Base-by-base conservation (phyloP, 2,113 vertebrate genomes). In the Psophia crepitans region DNA sequence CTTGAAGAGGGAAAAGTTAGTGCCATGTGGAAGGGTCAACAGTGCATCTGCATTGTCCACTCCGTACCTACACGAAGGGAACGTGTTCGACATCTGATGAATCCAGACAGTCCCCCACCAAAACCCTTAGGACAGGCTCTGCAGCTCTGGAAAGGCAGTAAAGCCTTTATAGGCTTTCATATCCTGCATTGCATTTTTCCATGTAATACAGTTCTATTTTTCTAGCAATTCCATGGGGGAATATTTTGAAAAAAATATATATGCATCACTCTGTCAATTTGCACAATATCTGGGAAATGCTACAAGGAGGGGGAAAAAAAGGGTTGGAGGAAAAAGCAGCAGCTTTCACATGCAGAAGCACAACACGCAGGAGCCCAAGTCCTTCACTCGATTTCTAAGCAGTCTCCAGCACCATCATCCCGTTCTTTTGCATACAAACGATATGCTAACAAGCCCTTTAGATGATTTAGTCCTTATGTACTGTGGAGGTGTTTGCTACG, bases 61-160 rank as follows among this genome's bases (percentile, higher is more conserved):
- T 22, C 0, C 0, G 41, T 41, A 73, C 35, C 48, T 6, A 30
- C 48, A 24, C 0, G 0, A 41, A 43, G 58, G 44, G 30, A 43
- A 11, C 63, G 35, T 0, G 0, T 21, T 35, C 17, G 53, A 32
- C 12, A 26, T 28, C n/a, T 56, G 70, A 76, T 10, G 15, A 32
- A 28, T 8, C 57, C 33, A 39, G 58, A 44, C 53, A 75, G 33
- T 22, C 24, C 15, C 8, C 5, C 32, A 16, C 5, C 32, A 16
- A 66, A 5, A 3, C 53, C 64, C 53, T 13, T 18, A 21, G 35
- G 53, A 86, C 35, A 48, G 44, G 39, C 35, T 58, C 69, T 39
- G n/a, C 1, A 0, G 63, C 43, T 89, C 57, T 39, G 19, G 21
- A 30, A 70, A 48, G 32, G 69, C 63, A 33, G 13, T 12, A 30